Percentiles rank a stretch among this genome's conserved stretches.
phyloP scores from a whole-genome alignment of 2,888 invertebrate genomes.

The Corbicula japonica region DNA sequence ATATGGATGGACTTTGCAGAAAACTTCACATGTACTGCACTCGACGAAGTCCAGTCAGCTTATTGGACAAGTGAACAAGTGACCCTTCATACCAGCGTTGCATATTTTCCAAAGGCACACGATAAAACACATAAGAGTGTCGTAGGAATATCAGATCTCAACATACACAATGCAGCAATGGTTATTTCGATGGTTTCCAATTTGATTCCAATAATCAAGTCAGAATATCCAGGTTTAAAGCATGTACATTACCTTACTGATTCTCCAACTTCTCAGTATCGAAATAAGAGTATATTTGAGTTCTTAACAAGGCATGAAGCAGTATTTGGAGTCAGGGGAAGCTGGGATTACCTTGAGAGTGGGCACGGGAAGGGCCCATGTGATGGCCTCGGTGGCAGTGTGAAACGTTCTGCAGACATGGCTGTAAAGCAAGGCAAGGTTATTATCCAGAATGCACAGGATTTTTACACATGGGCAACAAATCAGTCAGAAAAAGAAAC shows the following conservation, averaged over 20 bases:
- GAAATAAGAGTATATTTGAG: conserved; percentile 57
- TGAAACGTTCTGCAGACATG: conserved; percentile 56
- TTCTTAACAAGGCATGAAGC: conserved; percentile 43
- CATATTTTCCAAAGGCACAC: conserved; percentile 28
- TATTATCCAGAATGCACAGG: conserved; percentile 18
- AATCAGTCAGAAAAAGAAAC: background rate
- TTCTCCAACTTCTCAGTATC: conserved; percentile 58
- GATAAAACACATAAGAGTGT: conserved; percentile 31
- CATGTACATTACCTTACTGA: conserved; percentile 58
- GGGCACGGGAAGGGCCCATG: conserved; percentile 64
- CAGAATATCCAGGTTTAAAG: conserved; percentile 15
- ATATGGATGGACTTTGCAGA: conserved; percentile 65
- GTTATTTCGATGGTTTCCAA: conserved; percentile 10
- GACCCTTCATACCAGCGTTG: conserved; percentile 29
- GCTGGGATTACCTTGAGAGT: conserved; percentile 64
- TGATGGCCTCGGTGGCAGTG: conserved; percentile 58
- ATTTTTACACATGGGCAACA: conserved; percentile 33
- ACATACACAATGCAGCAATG: conserved; percentile 31
- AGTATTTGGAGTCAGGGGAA: conserved; percentile 42
- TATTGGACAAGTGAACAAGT: conserved; percentile 33
- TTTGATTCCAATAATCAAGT: conserved; percentile 21
- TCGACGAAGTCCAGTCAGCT: conserved; percentile 45
- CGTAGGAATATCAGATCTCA: conserved; percentile 30
- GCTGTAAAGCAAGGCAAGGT: conserved; percentile 43
- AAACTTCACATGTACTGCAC: conserved; percentile 51